Base-by-base conservation (phyloP, 2,888 invertebrate genomes). In the Ennomos fuscantarius region DNA sequence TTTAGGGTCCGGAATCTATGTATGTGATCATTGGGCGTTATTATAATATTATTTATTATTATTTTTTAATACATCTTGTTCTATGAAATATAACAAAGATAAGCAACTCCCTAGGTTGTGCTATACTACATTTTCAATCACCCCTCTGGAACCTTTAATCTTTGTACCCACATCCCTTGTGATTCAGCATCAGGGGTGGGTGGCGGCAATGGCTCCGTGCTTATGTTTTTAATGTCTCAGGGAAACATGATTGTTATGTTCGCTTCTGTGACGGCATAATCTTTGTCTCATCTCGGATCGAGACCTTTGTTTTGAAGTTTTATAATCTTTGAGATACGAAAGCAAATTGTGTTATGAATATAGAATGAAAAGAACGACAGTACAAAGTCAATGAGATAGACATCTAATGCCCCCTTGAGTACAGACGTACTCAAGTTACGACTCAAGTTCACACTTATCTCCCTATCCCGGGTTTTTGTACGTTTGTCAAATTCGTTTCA, bases 141-240 rank as follows among this genome's bases (percentile, higher is more conserved):
- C 54, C 62, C 65, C 65, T 73, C 72, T 70, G 70, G 66, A 61
- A 51, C 57, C 52, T 57, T 60, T 73, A 77, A 70, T 84, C 84
- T 82, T 72, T 81, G 82, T 51, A 56, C 52, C 63, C 47, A 56
- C 68, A 72, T 81, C 81, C 81, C 84, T 66, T 52, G 81, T 76
- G 83, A 78, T 72, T 73, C 72, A 62, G 65, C 68, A 73, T 73
- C 72, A 73, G 69, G 65, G 70, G 71, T 71, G 46, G 37, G 46
- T 32, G 74, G 77, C 70, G 74, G 70, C 69, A 72, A 73, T 75
- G 68, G 76, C 59, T 73, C 58, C 79, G 79, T 79, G 79, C 81
- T 82, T 81, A 79, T 78, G 79, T 79, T 83, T 82, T 80, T 82
- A 84, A 84, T 82, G 82, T 79, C 73, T 70, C 58, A 55, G 62